Conservation (phyloP, 2,888 invertebrate genomes). For the Tetrapedia diversipes region DNA sequence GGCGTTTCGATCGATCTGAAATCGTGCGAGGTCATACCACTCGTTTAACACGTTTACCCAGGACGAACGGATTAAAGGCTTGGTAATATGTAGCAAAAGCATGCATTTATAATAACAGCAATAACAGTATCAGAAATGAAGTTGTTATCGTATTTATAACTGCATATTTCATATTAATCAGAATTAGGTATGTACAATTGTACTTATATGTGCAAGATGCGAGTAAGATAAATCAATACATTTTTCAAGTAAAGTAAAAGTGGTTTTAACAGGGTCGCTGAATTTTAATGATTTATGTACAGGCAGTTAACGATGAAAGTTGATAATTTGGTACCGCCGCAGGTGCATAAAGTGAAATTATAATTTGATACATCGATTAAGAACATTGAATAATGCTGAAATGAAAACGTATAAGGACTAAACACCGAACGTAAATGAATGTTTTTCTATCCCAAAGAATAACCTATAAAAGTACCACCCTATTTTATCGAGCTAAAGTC, state of each 20-base stretch:
- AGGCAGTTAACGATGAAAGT: not conserved
- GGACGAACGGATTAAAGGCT: slow-evolving; percentile 19
- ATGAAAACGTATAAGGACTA: no score
- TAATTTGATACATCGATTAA: slow-evolving; percentile 2
- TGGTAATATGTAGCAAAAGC: slow-evolving; percentile 3
- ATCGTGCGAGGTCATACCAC: slow-evolving; percentile 48
- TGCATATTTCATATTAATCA: not conserved
- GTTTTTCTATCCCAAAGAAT: no score
- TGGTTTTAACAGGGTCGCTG: not conserved
- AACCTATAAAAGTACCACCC: no score
- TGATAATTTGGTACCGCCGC: not conserved
- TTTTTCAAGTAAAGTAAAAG: not conserved
- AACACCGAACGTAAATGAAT: no score
- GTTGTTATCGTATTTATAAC: not conserved
- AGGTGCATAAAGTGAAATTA: not conserved
- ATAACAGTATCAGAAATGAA: not conserved
- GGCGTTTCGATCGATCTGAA: slow-evolving; percentile 52
- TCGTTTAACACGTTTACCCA: slow-evolving; percentile 25
- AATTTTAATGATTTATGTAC: not conserved
- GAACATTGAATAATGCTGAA: no score
- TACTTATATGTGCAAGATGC: not conserved
- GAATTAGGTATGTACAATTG: not conserved
- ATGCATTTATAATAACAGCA: slow-evolving; percentile 9
- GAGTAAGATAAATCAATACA: not conserved
- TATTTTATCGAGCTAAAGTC: no score